phyloP scores from a whole-genome alignment of 2,797 vertebrate species.

The Falco cherrug region DNA sequence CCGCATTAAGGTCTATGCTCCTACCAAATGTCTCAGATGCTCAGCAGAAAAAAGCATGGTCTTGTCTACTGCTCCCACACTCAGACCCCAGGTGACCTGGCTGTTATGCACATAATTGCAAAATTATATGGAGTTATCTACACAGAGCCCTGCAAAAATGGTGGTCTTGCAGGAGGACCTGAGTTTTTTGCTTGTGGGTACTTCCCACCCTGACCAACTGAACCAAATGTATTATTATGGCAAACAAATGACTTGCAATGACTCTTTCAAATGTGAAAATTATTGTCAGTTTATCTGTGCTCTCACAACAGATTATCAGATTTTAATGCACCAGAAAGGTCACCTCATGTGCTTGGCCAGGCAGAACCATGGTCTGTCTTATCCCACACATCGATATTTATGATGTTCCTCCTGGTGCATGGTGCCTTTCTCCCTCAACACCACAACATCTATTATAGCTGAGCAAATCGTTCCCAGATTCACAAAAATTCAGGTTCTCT shows the following conservation, averaged over 20 bases:
- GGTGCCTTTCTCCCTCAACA: not conserved
- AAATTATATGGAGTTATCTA: not conserved
- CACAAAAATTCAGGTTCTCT: not conserved
- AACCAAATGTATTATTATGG: not conserved
- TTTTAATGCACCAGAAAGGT: not conserved
- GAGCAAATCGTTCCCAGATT: not conserved
- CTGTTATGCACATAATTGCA: not conserved
- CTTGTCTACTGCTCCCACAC: not conserved
- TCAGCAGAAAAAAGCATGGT: not conserved
- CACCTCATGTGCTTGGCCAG: not conserved
- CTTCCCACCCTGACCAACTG: not conserved
- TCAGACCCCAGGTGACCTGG: not conserved
- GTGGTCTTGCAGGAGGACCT: not conserved
- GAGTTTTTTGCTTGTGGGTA: not conserved
- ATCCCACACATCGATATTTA: not conserved
- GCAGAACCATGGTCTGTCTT: not conserved
- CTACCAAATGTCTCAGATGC: not conserved
- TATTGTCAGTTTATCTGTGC: rapidly evolving
- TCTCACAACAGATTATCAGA: not conserved
- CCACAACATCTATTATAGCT: not conserved
- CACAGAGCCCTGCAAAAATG: not conserved
- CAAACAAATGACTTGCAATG: not conserved
- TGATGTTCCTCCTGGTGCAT: not conserved
- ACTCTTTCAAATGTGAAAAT: not conserved
- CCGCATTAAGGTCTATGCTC: not conserved